Evolutionary conservation across 2,797 vertebrate species (phyloP).

Genomic region (Bovichtus diacanthus): DNA sequence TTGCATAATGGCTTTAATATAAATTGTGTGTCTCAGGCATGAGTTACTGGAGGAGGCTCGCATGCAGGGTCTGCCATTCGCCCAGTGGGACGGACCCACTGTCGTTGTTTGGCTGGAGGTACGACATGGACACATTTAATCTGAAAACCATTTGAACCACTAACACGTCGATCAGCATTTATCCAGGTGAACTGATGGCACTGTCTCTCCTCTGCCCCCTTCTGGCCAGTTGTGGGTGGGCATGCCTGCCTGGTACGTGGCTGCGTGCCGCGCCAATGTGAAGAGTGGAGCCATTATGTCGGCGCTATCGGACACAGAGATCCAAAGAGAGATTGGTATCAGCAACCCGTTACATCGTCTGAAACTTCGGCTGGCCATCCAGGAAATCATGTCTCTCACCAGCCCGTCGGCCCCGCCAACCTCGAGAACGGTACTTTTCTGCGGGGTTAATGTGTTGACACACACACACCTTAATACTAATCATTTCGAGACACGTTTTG

Average conservation of each 20-base stretch:
- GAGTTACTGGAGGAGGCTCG: slow-evolving; percentile 96
- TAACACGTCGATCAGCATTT: not conserved
- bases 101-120: slow-evolving; percentile 99
- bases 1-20: not conserved
- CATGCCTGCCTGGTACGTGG: slow-evolving; percentile 99
- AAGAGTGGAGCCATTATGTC: slow-evolving; percentile 99
- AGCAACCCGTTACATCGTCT: slow-evolving; percentile 96
- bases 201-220: not conserved
- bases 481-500: too few species aligned
- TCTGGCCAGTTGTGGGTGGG: slow-evolving; percentile 94
- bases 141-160: not conserved
- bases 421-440: slow-evolving; percentile 91
- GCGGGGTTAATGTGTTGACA: not conserved
- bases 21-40: slow-evolving; percentile 83
- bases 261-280: slow-evolving; percentile 96
- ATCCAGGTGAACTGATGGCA: not conserved
- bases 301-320: slow-evolving; percentile 96
- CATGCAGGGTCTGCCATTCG: slow-evolving; percentile 93
- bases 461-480: not conserved
- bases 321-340: slow-evolving; percentile 97
- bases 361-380: slow-evolving; percentile 95
- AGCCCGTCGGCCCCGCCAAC: slow-evolving; percentile 96
- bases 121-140: slow-evolving; percentile 14
- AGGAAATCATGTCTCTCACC: slow-evolving; percentile 98
- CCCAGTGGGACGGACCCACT: slow-evolving; percentile 97